A percentile compares a stretch with the other conserved stretches of the same genome.
Evolutionary conservation across 2,888 invertebrate species (phyloP).

Genomic region (Parapristionchus giblindavisi): DNA sequence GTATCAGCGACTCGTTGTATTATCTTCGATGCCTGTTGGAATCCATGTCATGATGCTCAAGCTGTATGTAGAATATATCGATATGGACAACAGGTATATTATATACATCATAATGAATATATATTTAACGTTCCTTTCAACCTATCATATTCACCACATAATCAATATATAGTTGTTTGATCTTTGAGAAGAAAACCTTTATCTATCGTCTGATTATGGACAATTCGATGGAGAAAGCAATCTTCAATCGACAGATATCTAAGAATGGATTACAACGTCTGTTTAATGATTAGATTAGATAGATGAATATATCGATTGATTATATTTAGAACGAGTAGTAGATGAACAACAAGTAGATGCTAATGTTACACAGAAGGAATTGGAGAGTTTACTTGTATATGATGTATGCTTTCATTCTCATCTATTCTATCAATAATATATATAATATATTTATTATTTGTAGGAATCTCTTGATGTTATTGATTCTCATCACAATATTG

Average conservation of each 20-base stretch:
- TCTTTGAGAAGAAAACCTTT: conserved; percentile 83
- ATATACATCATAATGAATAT: no score
- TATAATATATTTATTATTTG: not conserved
- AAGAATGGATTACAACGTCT: conserved; percentile 90
- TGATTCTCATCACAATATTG: conserved; percentile 1
- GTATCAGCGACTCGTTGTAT: conserved; percentile 90
- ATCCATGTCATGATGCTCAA: conserved; percentile 85
- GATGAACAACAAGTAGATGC: conserved; percentile 98
- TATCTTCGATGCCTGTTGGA: conserved; percentile 98
- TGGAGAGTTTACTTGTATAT: conserved; percentile 76
- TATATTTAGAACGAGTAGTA: conserved; percentile 83
- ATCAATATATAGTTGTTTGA: not conserved
- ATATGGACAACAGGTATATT: conserved; percentile 33
- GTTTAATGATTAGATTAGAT: conserved; percentile 29
- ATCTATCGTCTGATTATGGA: conserved; percentile 96
- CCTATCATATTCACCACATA: not conserved
- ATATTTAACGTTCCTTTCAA: not conserved
- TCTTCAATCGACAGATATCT: conserved; percentile 96
- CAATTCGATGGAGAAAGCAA: conserved; percentile 94
- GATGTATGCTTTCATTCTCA: no score
- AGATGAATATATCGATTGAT: not conserved
- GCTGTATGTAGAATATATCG: conserved; percentile 88
- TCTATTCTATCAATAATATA: conserved; percentile 60
- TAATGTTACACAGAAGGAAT: conserved; percentile 72
- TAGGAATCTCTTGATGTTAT: conserved; percentile 31